These are phyloP conservation scores for Cheirogaleus medius DNA, from an alignment of 2,113 vertebrate genomes.

Conservation along the genomic window DNA sequence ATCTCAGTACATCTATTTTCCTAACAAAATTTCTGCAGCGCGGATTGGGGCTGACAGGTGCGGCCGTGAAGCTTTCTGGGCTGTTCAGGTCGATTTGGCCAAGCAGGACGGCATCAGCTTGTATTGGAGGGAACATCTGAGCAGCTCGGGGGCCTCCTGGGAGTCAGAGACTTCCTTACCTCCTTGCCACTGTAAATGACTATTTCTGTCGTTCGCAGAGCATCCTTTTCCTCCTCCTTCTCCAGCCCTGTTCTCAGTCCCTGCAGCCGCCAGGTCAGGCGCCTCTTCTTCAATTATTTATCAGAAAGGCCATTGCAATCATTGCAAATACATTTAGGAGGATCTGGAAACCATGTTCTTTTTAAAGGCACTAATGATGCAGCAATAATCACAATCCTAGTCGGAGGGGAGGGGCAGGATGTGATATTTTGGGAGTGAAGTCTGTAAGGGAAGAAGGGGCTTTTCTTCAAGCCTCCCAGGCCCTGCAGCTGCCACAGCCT, in stretches of 20 bases:
- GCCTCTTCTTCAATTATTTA: slow-evolving; percentile 84
- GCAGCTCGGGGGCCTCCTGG: slow-evolving; percentile 81
- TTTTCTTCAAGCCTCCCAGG: not conserved
- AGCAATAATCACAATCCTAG: not conserved
- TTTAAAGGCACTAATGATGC: slow-evolving; percentile 31
- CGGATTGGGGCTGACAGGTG: slow-evolving; percentile 89
- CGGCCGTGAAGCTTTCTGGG: slow-evolving; percentile 82
- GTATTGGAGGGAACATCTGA: slow-evolving; percentile 89
- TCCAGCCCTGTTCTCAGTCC: slow-evolving; percentile 56
- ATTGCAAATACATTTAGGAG: slow-evolving; percentile 81
- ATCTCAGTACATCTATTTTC: slow-evolving; percentile 87
- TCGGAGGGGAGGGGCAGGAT: slow-evolving; percentile 35
- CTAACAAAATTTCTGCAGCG: slow-evolving; percentile 87
- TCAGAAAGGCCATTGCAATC: slow-evolving; percentile 77
- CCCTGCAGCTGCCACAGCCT: not conserved
- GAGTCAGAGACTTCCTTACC: slow-evolving; percentile 80
- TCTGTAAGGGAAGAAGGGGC: not conserved
- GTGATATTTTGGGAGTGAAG: not conserved
- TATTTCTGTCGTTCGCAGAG: slow-evolving; percentile 76
- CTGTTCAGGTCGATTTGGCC: slow-evolving; percentile 90
- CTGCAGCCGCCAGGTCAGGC: not conserved
- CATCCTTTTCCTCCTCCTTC: slow-evolving; percentile 48
- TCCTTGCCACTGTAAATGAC: slow-evolving; percentile 82
- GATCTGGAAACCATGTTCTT: slow-evolving; percentile 50
- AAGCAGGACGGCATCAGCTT: slow-evolving; percentile 85